phyloP scores from a whole-genome alignment of 2,888 invertebrate species.

The Drosophila maculinotata region DNA sequence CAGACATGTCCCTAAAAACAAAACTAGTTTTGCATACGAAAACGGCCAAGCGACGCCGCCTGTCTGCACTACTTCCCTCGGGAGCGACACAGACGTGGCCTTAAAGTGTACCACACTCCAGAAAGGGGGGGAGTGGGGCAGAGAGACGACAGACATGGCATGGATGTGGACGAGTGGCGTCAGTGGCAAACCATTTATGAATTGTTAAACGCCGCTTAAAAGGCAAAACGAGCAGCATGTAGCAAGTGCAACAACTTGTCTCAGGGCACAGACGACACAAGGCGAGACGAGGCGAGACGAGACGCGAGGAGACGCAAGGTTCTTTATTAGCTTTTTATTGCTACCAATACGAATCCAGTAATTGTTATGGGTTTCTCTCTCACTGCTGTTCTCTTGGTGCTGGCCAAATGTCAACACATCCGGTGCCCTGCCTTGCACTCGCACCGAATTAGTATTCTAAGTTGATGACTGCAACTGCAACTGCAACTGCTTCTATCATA shows the following conservation, averaged over 20 bases:
- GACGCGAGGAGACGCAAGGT: slow-evolving; percentile 20
- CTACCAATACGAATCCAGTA: slow-evolving; percentile 67
- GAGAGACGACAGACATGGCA: slow-evolving; percentile 16
- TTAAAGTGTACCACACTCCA: slow-evolving; percentile 65
- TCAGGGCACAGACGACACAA: slow-evolving; percentile 38
- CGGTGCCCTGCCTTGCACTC: slow-evolving; percentile 67
- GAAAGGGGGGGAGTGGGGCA: slow-evolving; percentile 11
- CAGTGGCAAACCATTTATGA: slow-evolving; percentile 75
- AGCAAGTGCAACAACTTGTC: slow-evolving; percentile 71
- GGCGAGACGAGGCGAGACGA: slow-evolving; percentile 18
- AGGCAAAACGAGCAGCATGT: slow-evolving; percentile 23
- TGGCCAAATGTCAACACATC: slow-evolving; percentile 79
- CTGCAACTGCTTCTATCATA: slow-evolving; percentile 38
- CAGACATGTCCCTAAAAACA: slow-evolving; percentile 77
- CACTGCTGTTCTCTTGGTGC: slow-evolving; percentile 38
- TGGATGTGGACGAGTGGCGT: slow-evolving; percentile 74
- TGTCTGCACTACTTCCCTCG: slow-evolving; percentile 80
- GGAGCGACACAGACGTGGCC: slow-evolving; percentile 47
- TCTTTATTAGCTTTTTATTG: slow-evolving; percentile 80
- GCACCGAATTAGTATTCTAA: slow-evolving; percentile 77
- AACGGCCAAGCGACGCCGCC: slow-evolving; percentile 54
- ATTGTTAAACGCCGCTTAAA: slow-evolving; percentile 72
- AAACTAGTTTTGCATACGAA: slow-evolving; percentile 81
- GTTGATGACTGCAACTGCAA: slow-evolving; percentile 61
- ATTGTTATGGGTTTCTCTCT: slow-evolving; percentile 62